A percentile compares a stretch with the other conserved stretches of the same genome.
Evolutionary conservation across 2,888 invertebrate species (phyloP).

Genomic region (Dendrolimus houi): DNA sequence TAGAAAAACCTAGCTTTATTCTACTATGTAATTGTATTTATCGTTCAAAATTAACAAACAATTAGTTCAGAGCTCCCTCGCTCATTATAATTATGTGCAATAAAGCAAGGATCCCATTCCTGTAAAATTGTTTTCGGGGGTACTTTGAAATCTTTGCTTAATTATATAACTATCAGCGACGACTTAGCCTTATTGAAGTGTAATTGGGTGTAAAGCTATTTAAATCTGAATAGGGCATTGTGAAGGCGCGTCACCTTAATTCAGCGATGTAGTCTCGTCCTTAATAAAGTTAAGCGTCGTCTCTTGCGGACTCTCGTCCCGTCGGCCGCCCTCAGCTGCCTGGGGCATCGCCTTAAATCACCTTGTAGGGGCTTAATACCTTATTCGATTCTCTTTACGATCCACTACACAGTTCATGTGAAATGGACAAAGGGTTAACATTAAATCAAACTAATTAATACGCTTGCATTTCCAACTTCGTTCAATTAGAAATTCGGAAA

Average conservation of each 20-base stretch:
- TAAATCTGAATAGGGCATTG: constrained; percentile 74
- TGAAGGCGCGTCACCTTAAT: constrained; percentile 71
- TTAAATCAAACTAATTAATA: constrained; percentile 1
- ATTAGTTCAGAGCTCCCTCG: not conserved
- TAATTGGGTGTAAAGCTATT: constrained; percentile 76
- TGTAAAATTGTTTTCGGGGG: constrained; percentile 25
- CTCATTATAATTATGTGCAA: too few species aligned
- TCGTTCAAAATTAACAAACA: too few species aligned
- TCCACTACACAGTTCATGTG: constrained; percentile 33
- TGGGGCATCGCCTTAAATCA: constrained; percentile 34
- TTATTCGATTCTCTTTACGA: constrained; percentile 34
- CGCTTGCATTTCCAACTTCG: not conserved
- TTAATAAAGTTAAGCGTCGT: constrained; percentile 69
- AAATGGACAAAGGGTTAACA: constrained; percentile 24
- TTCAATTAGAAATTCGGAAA: not conserved
- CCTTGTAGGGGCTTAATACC: constrained; percentile 48
- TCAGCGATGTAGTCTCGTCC: constrained; percentile 54
- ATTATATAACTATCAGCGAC: constrained; percentile 66
- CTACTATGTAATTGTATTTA: too few species aligned
- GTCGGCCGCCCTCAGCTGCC: constrained; percentile 35
- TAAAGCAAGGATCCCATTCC: too few species aligned
- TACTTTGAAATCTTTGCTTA: constrained; percentile 56
- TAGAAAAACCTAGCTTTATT: too few species aligned
- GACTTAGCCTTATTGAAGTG: constrained; percentile 65
- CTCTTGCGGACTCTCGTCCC: constrained; percentile 41